Evolutionary conservation across 2,797 vertebrate genomes (phyloP).

Genomic region (Mus spretus): DNA sequence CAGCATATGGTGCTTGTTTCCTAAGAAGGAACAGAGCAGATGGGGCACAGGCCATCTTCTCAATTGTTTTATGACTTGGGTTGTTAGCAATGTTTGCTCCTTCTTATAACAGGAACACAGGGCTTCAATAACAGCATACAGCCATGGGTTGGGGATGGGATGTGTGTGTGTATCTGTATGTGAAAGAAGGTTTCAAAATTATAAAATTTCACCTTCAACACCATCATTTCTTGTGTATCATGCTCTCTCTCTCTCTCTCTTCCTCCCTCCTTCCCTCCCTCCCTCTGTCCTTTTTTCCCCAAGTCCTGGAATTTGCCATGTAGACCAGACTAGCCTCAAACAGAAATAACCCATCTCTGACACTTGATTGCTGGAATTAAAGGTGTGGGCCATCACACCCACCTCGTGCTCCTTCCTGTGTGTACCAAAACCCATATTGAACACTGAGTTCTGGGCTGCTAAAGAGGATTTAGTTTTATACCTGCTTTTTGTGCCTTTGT

Average conservation of each 20-base stretch:
- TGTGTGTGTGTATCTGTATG: not conserved
- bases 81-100: slow-evolving; percentile 64
- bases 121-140: not conserved
- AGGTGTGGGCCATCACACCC: no score
- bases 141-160: not conserved
- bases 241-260: no score
- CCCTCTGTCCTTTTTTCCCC: no score
- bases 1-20: not conserved
- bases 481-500: not conserved
- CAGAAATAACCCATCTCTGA: not conserved
- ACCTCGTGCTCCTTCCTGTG: not conserved
- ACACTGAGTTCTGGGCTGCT: not conserved
- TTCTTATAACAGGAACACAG: slow-evolving; percentile 58
- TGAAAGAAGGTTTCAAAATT: not conserved
- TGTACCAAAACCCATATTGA: not conserved
- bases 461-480: not conserved
- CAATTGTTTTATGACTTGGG: slow-evolving; percentile 68
- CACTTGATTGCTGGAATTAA: not conserved
- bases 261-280: no score
- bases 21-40: slow-evolving; percentile 66
- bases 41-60: slow-evolving; percentile 38
- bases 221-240: not conserved
- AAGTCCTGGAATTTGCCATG: not conserved
- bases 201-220: no score
- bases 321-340: not conserved